phyloP scores from a whole-genome alignment of 2,888 invertebrate genomes.

The Acanthacorydalis orientalis region DNA sequence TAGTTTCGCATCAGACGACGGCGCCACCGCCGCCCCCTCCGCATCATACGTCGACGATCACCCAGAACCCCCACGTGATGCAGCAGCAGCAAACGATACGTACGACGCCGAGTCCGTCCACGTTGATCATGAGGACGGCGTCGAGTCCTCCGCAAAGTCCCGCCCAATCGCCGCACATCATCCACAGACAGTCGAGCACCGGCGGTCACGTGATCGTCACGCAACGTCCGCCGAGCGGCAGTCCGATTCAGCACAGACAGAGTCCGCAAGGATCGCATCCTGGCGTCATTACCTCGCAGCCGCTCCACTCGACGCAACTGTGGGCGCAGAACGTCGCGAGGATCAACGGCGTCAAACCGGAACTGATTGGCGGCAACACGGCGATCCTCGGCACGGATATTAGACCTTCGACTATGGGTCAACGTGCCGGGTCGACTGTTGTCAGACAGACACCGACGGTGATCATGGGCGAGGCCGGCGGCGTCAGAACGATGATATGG shows the following conservation, averaged over 20 bases:
- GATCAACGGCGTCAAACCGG: constrained; percentile 68
- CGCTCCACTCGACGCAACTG: constrained; percentile 19
- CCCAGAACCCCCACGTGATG: constrained; percentile 23
- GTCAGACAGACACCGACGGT: constrained; percentile 63
- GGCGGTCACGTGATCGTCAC: constrained; percentile 3
- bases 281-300: constrained; percentile 22
- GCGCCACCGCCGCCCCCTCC: constrained; percentile 22
- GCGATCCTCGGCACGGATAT: constrained; percentile 13
- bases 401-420: constrained; percentile 18
- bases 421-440: constrained; percentile 20
- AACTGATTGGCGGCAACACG: constrained; percentile 48
- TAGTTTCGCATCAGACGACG: constrained; percentile 10
- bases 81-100: constrained; percentile 14
- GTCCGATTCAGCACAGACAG: constrained; percentile 2
- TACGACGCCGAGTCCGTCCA: constrained; percentile 3
- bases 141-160: background rate
- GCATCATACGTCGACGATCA: constrained; percentile 22
- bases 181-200: constrained; percentile 2
- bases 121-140: constrained; percentile 5
- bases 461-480: constrained; percentile 86
- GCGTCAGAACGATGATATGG: constrained; percentile 60
- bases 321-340: constrained; percentile 31
- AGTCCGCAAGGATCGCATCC: constrained; percentile 7
- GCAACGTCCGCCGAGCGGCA: constrained; percentile 7
- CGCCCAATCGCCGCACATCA: constrained; percentile 8